A percentile compares a stretch with the other conserved stretches of the same genome.
Conservation (phyloP, 92 coral and sea anemone species). For the Bergia puertoricense region DNA sequence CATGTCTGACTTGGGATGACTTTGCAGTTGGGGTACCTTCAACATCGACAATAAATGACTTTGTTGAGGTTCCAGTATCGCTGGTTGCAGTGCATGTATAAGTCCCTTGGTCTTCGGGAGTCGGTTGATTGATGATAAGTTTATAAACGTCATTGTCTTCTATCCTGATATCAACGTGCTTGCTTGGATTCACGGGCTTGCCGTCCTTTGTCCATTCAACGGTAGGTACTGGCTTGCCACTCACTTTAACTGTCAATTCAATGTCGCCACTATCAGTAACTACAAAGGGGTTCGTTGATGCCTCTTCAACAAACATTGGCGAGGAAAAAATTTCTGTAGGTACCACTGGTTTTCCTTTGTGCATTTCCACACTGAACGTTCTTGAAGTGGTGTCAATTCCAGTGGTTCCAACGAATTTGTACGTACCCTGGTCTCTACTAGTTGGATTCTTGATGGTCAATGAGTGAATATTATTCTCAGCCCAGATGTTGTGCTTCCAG, state of each 20-base stretch:
- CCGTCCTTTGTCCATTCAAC: conserved; percentile 65
- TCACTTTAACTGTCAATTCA: conserved; percentile 49
- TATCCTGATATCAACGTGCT: conserved; percentile 33
- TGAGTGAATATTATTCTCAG: conserved; percentile 65
- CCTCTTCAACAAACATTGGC: conserved; percentile 47
- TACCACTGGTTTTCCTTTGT: conserved; percentile 37
- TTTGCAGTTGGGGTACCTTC: conserved; percentile 22
- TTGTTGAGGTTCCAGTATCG: conserved; percentile 74
- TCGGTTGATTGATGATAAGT: conserved; percentile 50
- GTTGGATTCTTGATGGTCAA: conserved; percentile 69
- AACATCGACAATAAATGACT: conserved; percentile 48
- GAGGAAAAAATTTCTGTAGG: conserved; percentile 20
- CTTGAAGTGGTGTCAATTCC: conserved; percentile 50
- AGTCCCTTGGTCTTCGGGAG: conserved; percentile 73
- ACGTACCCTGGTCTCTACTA: conserved; percentile 70
- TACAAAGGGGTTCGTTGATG: conserved; percentile 25
- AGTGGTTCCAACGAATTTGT: conserved; percentile 71
- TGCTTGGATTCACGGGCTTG: conserved; percentile 41
- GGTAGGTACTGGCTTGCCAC: conserved; percentile 51
- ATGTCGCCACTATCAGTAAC: conserved; percentile 56
- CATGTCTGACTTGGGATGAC: not conserved
- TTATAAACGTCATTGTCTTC: conserved; percentile 49
- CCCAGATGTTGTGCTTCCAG: conserved; percentile 64
- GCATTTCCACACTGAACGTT: conserved; percentile 44
- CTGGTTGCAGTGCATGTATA: conserved; percentile 77